These are phyloP conservation scores for Pyrgus malvae DNA, from an alignment of 2,888 invertebrate genomes.

Conservation along the genomic window DNA sequence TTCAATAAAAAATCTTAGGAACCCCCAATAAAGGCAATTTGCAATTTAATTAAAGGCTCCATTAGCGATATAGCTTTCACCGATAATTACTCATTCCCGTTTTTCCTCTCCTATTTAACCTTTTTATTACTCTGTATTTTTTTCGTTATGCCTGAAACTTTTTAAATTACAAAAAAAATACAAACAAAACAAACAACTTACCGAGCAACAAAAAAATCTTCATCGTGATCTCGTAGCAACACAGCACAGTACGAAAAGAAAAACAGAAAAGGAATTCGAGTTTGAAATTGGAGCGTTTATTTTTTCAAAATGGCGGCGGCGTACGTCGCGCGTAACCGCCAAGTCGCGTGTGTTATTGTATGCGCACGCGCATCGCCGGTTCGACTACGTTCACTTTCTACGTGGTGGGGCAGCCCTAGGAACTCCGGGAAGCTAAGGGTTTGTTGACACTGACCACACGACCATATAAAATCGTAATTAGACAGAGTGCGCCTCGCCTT, in stretches of 20 bases:
- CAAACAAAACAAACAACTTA: conserved; percentile 45
- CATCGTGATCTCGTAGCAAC: conserved; percentile 51
- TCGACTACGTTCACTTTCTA: conserved; percentile 75
- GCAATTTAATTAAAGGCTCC: conserved; percentile 5
- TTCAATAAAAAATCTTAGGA: conserved; percentile 16
- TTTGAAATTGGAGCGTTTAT: conserved; percentile 43
- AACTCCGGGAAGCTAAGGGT: conserved; percentile 67
- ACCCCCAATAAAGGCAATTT: conserved; percentile 7
- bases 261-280: conserved; percentile 39
- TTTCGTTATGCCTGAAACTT: neutral
- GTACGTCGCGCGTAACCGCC: conserved; percentile 67
- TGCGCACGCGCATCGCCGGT: conserved; percentile 45
- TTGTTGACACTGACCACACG: conserved; percentile 58
- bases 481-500: conserved; percentile 1
- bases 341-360: conserved; percentile 62
- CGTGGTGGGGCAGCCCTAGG: conserved; percentile 66
- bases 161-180: neutral
- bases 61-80: conserved; percentile 1
- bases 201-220: conserved; percentile 66
- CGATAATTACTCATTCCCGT: neutral
- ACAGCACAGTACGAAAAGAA: conserved; percentile 57
- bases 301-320: conserved; percentile 46
- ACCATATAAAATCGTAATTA: conserved; percentile 28
- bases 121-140: neutral
- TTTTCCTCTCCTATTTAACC: neutral